A percentile compares a stretch with the other conserved stretches of the same genome.
Evolutionary conservation across 2,113 vertebrate genomes (phyloP).

Genomic region (Pachyramphus minor): DNA sequence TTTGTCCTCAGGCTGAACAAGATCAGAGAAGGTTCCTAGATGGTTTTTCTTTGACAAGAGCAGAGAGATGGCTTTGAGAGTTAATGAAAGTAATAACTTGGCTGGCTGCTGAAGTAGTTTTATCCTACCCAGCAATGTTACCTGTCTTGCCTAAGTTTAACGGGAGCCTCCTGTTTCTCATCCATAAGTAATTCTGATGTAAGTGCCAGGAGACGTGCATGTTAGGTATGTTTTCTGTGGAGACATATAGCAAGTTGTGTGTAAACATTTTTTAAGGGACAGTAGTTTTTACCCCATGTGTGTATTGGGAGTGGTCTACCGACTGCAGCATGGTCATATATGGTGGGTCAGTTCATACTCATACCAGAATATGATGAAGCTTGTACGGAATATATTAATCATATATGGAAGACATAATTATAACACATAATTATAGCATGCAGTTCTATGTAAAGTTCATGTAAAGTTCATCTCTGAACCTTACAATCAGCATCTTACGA

Average conservation of each 20-base stretch:
- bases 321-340: background rate
- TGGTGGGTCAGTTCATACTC: background rate
- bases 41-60: background rate
- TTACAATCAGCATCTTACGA: background rate
- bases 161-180: background rate
- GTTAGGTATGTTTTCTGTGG: background rate
- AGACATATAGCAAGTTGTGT: background rate
- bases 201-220: rapidly evolving
- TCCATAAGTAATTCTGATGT: background rate
- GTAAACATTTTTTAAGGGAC: background rate
- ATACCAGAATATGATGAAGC: background rate
- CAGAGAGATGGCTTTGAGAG: background rate
- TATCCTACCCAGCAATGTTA: background rate
- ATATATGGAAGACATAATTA: background rate
- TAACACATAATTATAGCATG: background rate
- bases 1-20: background rate
- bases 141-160: background rate
- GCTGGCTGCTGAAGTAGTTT: background rate
- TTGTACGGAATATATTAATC: background rate
- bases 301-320: background rate
- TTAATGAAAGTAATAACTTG: background rate
- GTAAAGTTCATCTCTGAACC: background rate
- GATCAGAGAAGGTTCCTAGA: background rate
- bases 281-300: background rate
- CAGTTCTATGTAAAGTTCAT: too few relatives aligned